A percentile compares a stretch with the other conserved stretches of the same genome.
These are phyloP conservation scores for Pelusios castaneus DNA, from an alignment of 2,113 vertebrate genomes.

Conservation along the genomic window DNA sequence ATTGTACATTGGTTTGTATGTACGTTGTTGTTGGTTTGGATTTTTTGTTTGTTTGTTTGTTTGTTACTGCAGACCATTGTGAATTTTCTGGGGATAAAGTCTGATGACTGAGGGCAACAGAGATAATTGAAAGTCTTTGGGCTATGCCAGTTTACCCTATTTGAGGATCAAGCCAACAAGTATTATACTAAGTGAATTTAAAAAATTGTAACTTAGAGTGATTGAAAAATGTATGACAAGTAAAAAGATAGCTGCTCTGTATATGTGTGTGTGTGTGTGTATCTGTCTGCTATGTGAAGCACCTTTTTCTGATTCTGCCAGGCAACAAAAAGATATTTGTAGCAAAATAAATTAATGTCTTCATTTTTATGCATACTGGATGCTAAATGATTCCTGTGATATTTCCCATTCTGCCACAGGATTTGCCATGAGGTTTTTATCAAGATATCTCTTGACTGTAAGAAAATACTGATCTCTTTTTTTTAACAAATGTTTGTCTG, in stretches of 20 bases:
- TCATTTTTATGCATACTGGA: neutral
- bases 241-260: neutral
- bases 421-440: neutral
- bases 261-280: neutral
- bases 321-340: neutral
- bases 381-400: neutral
- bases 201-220: neutral
- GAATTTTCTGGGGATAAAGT: neutral
- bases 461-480: neutral
- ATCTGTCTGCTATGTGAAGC: neutral
- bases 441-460: neutral
- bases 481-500: neutral
- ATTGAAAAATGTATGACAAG: neutral
- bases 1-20: neutral
- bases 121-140: neutral
- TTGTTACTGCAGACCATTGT: neutral
- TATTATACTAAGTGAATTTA: neutral
- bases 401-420: neutral
- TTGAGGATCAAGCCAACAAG: neutral
- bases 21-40: no score
- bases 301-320: neutral
- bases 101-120: neutral
- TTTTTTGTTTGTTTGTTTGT: no score
- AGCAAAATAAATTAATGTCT: neutral
- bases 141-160: fast-evolving